Evolutionary conservation across 2,888 invertebrate genomes (phyloP).

Genomic region (Volucella inanis): DNA sequence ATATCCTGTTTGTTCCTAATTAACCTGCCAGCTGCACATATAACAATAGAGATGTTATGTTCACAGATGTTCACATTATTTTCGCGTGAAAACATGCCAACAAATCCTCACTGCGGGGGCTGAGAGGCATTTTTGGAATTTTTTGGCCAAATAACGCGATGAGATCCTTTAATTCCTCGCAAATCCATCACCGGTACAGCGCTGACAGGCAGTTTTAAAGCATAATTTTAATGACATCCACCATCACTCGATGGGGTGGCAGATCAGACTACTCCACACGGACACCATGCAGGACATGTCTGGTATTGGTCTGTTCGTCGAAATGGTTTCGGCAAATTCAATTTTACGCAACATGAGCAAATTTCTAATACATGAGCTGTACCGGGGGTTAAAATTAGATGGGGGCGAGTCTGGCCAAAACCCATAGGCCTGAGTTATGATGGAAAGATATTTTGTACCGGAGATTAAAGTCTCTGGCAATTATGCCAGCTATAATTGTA

Average conservation of each 20-base stretch:
- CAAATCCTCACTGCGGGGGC: not conserved
- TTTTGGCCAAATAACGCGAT: slow-evolving; percentile 18
- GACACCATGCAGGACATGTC: slow-evolving; percentile 7
- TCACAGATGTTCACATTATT: not conserved
- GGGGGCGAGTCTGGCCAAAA: not conserved
- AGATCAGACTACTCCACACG: not conserved
- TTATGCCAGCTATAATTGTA: slow-evolving; percentile 49
- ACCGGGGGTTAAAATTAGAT: not conserved
- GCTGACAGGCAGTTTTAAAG: not conserved
- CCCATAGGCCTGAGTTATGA: slow-evolving; percentile 11
- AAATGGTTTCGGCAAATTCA: slow-evolving; percentile 78
- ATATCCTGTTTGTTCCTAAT: not conserved
- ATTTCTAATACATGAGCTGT: slow-evolving; percentile 66
- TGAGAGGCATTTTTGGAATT: slow-evolving; percentile 33
- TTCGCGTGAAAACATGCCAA: no score
- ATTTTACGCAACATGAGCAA: slow-evolving; percentile 80
- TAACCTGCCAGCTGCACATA: not conserved
- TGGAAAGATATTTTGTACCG: slow-evolving; percentile 30
- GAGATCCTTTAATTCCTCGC: slow-evolving; percentile 29
- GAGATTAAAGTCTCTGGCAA: slow-evolving; percentile 56
- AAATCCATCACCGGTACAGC: slow-evolving; percentile 17
- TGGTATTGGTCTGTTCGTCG: not conserved
- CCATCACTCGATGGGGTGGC: not conserved
- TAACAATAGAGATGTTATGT: not conserved
- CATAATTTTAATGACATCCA: slow-evolving; percentile 26